These are phyloP conservation scores for Diplosoma virens DNA, from an alignment of 23 tunicate species.

Conservation along the genomic window DNA sequence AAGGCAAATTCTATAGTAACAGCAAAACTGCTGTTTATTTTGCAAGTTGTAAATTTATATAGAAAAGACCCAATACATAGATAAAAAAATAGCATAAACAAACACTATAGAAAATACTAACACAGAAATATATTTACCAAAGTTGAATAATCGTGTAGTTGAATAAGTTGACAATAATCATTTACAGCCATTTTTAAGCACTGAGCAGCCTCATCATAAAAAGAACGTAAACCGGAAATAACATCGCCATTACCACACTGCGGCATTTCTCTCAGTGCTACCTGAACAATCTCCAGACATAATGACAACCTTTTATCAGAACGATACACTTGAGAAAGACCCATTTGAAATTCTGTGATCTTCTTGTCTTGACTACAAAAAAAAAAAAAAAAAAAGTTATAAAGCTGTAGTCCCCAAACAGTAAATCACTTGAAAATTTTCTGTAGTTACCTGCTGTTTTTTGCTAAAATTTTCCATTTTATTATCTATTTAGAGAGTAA, in stretches of 20 bases:
- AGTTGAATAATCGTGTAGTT: not conserved
- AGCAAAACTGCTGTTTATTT: no score
- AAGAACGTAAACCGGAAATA: not conserved
- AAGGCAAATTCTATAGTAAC: no score
- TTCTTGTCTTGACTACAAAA: slow-evolving; percentile 21
- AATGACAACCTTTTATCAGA: not conserved
- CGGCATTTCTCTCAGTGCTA: not conserved
- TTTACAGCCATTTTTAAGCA: not conserved
- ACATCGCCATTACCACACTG: not conserved
- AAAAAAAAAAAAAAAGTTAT: no score
- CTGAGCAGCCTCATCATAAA: not conserved
- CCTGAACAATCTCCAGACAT: not conserved
- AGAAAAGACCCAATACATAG: no score
- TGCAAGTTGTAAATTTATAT: no score
- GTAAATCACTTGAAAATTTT: no score
- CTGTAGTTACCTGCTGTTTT: no score
- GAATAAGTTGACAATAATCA: not conserved
- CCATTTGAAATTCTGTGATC: not conserved
- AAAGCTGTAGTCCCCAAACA: no score
- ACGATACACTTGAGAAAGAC: slow-evolving; percentile 26
- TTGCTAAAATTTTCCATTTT: no score
- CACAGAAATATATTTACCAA: not conserved
- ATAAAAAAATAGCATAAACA: no score
- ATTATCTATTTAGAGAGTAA: no score
- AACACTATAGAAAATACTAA: no score